These are phyloP conservation scores for Xerus inauris DNA, from an alignment of 2,113 vertebrate genomes.

Conservation along the genomic window DNA sequence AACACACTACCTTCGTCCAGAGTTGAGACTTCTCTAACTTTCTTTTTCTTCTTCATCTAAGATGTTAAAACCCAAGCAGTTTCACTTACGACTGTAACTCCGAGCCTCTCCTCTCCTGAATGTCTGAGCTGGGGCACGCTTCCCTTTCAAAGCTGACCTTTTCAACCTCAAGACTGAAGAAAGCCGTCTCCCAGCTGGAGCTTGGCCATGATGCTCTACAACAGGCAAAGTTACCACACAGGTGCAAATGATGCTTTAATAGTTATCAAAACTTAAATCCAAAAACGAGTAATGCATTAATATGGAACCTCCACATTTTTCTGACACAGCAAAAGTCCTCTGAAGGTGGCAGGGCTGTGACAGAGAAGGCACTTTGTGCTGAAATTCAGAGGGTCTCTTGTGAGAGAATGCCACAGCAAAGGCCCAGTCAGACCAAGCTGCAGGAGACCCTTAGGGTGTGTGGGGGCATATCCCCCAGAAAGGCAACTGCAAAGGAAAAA, in stretches of 20 bases:
- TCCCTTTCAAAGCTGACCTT: not conserved
- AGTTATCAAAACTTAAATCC: conserved; percentile 48
- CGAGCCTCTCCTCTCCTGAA: conserved; percentile 62
- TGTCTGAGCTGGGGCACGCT: not conserved
- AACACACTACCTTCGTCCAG: conserved; percentile 57
- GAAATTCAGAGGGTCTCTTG: conserved; percentile 71
- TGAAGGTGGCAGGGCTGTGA: conserved; percentile 57
- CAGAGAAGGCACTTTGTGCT: conserved; percentile 86
- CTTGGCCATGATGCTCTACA: not conserved
- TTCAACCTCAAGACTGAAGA: not conserved
- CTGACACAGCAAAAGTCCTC: conserved; percentile 1
- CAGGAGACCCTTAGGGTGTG: conserved; percentile 18
- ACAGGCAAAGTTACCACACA: not conserved
- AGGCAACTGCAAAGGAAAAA: conserved; percentile 78
- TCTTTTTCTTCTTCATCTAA: conserved; percentile 49
- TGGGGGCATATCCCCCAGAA: conserved; percentile 12
- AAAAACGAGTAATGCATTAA: conserved; percentile 57
- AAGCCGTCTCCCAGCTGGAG: not conserved
- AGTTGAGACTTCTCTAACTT: conserved; percentile 51
- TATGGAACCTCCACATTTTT: conserved; percentile 66
- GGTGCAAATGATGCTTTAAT: conserved; percentile 52
- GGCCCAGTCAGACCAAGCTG: not conserved
- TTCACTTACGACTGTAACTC: not conserved
- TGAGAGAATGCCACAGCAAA: conserved; percentile 53
- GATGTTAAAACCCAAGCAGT: conserved; percentile 49